Evolutionary conservation across 2,797 vertebrate genomes (phyloP).

Genomic region (Helostoma temminkii): DNA sequence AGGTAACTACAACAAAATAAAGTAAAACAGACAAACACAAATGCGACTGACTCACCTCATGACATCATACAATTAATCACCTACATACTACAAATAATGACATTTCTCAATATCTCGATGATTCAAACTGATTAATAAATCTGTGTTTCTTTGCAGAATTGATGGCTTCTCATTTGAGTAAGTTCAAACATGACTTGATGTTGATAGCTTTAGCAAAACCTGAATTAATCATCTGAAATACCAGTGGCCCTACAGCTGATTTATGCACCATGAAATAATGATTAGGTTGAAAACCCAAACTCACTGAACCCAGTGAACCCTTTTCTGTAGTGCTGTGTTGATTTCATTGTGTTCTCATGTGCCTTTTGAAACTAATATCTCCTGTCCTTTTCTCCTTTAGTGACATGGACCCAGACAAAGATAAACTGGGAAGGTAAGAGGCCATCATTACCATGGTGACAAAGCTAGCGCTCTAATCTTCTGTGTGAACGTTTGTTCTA

Average conservation of each 20-base stretch:
- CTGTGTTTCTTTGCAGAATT: slow-evolving; percentile 88
- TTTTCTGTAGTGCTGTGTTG: not conserved
- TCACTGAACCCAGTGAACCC: slow-evolving; percentile 12
- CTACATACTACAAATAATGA: slow-evolving; percentile 1
- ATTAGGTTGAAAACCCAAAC: slow-evolving; percentile 7
- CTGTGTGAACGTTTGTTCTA: not conserved
- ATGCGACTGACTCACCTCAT: not conserved
- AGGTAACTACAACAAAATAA: not conserved
- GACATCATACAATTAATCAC: too few species aligned
- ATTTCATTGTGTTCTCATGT: not conserved
- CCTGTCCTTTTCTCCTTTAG: slow-evolving; percentile 76
- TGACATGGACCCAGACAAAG: slow-evolving; percentile 98
- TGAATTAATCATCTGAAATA: slow-evolving; percentile 4
- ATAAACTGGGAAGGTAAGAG: slow-evolving; percentile 94
- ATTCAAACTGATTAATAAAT: slow-evolving; percentile 46
- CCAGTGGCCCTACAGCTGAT: slow-evolving; percentile 5
- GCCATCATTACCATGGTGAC: not conserved
- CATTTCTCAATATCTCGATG: not conserved
- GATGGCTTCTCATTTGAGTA: slow-evolving; percentile 97
- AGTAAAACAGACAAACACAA: not conserved
- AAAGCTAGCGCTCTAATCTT: not conserved
- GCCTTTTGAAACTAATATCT: slow-evolving; percentile 3
- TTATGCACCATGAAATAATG: slow-evolving; percentile 19
- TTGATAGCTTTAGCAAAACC: slow-evolving; percentile 12
- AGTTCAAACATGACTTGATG: slow-evolving; percentile 79